Base-by-base conservation (phyloP, 2,888 invertebrate species). In the Catotricha subobsoleta region DNA sequence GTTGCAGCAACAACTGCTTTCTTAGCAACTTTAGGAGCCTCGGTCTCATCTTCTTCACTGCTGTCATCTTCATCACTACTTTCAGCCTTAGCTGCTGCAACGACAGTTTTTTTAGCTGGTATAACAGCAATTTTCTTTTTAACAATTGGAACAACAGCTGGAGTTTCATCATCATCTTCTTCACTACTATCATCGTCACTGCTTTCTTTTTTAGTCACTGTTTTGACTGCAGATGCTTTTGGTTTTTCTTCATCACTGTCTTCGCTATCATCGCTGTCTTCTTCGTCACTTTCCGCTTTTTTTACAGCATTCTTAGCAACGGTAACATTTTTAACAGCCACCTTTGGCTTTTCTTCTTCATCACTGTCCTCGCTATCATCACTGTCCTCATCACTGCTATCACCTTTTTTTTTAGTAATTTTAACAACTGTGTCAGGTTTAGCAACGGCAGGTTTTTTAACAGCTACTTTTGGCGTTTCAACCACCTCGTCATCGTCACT, bases 331-430 rank as follows among this genome's bases (percentile, higher is more conserved):
- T 13, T 37, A 12, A 21, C 36, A 36, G 20, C 23, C 5, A 18
- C 16, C 16, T 21, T 20, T n/a, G 27, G 9, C 10, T 38, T 13
- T 9, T 18, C 25, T n/a, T 18, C 25, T 27, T 18, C 15, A 18
- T 18, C 25, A 10, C 13, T 8, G 23, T 6, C 15, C 16, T 10
- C 7, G 7, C 19, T 16, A 28, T 39, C 40, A 12, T 30, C 40
- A 13, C 33, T 33, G n/a, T 28, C 20, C 2, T 34, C 19, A 34
- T 34, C 34, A 10, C 7, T n/a, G 7, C 15, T n/a, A 15, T 39
- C 40, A 6, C 18, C 16, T 7, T 40, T 23, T 3, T 40, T 33
- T 13, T 40, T 33, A 25, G 18, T 29, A 34, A n/a, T 34, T 34
- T 15, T 16, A 15, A 16, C 34, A 8, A 10, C 18, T 18, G n/a